Percentiles rank a stretch among this genome's conserved stretches.
These are phyloP conservation scores for Temnothorax unifasciatus DNA, from an alignment of 2,888 invertebrate species.

Conservation along the genomic window DNA sequence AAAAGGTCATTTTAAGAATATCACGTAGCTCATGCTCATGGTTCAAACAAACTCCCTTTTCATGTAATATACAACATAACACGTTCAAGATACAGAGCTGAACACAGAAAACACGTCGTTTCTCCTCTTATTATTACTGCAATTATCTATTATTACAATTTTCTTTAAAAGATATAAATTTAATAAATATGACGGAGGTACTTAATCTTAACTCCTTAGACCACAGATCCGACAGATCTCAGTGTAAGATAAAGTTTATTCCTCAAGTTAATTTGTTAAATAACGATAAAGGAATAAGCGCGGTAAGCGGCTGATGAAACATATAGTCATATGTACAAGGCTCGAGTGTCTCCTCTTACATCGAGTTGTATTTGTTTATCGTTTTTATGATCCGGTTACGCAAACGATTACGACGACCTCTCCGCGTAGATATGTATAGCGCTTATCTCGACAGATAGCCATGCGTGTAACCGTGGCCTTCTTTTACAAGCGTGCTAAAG, in stretches of 20 bases:
- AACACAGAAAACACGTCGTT: slow-evolving; percentile 1
- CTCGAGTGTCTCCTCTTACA: slow-evolving; percentile 23
- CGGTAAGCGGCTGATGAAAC: not conserved
- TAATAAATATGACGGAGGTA: not conserved
- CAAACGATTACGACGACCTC: slow-evolving; percentile 54
- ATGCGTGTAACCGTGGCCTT: slow-evolving; percentile 43
- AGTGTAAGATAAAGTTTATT: not conserved
- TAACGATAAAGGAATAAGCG: not conserved
- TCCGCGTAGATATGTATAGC: not conserved
- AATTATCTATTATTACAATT: not conserved
- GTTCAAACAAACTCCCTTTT: not conserved
- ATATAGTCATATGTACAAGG: not conserved
- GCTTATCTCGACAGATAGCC: slow-evolving; percentile 45
- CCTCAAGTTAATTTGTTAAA: not conserved
- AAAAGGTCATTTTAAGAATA: slow-evolving; percentile 49
- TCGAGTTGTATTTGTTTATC: slow-evolving; percentile 45
- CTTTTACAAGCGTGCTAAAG: slow-evolving; percentile 49
- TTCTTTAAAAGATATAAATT: not conserved
- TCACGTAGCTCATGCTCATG: slow-evolving; percentile 21
- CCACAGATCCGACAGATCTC: too few species aligned
- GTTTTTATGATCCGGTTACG: slow-evolving; percentile 47
- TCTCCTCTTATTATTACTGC: not conserved
- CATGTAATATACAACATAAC: not conserved
- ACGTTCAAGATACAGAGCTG: not conserved
- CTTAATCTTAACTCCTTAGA: not conserved